phyloP scores from a whole-genome alignment of 2,797 vertebrate species.

The Myotis findleyi region DNA sequence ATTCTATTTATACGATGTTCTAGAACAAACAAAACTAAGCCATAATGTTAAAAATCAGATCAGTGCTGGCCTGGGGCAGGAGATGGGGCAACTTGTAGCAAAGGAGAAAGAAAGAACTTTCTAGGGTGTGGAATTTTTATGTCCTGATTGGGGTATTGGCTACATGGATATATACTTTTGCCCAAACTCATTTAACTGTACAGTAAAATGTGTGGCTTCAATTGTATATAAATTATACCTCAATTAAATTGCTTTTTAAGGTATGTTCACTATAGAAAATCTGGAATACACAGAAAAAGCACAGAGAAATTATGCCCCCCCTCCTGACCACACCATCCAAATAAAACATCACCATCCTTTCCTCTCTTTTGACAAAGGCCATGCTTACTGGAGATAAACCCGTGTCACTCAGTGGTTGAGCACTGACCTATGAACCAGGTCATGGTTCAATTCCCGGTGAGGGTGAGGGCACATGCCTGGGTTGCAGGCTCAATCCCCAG shows the following conservation, averaged over 20 bases:
- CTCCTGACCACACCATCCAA: not conserved
- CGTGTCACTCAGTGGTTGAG: too few relatives aligned
- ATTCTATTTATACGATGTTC: not conserved
- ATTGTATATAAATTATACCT: not conserved
- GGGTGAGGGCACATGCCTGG: too few relatives aligned
- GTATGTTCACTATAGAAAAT: slow-evolving; percentile 14
- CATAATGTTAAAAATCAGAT: not conserved
- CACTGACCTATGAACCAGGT: too few relatives aligned
- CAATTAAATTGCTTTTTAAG: slow-evolving; percentile 24
- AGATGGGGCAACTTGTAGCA: not conserved
- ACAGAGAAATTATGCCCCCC: slow-evolving; percentile 6
- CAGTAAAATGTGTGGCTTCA: not conserved
- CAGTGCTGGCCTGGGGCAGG: not conserved
- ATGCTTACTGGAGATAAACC: not conserved
- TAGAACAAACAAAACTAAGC: slow-evolving; percentile 50
- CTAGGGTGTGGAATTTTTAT: not conserved
- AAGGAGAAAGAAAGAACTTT: not conserved
- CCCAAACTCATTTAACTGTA: slow-evolving; percentile 24
- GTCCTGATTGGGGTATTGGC: not conserved
- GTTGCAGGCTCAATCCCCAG: too few relatives aligned
- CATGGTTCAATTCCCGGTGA: too few relatives aligned
- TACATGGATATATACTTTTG: not conserved
- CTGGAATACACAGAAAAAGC: not conserved
- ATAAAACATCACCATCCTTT: not conserved
- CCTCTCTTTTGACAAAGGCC: not conserved